A percentile compares a stretch with the other conserved stretches of the same genome.
Evolutionary conservation across 2,888 invertebrate species (phyloP).

Genomic region (Yponomeuta sedellus): DNA sequence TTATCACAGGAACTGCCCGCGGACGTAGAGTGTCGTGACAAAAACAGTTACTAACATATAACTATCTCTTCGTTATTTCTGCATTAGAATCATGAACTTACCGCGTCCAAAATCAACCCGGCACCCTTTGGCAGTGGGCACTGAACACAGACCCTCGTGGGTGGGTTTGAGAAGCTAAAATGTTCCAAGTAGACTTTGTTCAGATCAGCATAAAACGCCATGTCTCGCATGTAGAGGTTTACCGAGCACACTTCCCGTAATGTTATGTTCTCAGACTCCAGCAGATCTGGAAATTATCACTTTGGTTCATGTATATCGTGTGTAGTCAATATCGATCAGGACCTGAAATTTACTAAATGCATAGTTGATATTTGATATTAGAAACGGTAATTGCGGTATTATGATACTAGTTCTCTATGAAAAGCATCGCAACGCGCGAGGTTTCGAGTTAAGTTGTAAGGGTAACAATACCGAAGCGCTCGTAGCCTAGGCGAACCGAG

Average conservation of each 20-base stretch:
- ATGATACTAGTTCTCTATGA: no score
- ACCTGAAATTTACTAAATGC: no score
- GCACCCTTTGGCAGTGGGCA: conserved; percentile 82
- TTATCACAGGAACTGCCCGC: no score
- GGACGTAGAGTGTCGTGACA: no score
- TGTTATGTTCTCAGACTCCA: conserved; percentile 66
- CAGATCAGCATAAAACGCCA: conserved; percentile 85
- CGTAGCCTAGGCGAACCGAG: no score
- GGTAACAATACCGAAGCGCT: no score
- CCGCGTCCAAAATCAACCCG: conserved; percentile 86
- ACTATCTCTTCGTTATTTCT: no score
- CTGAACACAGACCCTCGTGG: conserved; percentile 90
- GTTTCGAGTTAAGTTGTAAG: no score
- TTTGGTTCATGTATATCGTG: not conserved
- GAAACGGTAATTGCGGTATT: no score
- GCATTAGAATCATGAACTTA: conserved; percentile 39
- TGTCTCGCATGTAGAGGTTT: conserved; percentile 89
- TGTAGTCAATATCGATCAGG: not conserved
- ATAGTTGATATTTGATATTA: no score
- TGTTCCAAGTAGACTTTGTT: conserved; percentile 86
- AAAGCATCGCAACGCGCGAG: no score
- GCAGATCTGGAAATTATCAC: conserved; percentile 56
- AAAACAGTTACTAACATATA: no score
- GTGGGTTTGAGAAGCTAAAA: conserved; percentile 87
- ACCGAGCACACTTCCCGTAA: conserved; percentile 86